Percentiles rank a stretch among this genome's conserved stretches.
These are phyloP conservation scores for Subanguina moxae DNA, from an alignment of 1,140 invertebrate genomes.

Conservation along the genomic window DNA sequence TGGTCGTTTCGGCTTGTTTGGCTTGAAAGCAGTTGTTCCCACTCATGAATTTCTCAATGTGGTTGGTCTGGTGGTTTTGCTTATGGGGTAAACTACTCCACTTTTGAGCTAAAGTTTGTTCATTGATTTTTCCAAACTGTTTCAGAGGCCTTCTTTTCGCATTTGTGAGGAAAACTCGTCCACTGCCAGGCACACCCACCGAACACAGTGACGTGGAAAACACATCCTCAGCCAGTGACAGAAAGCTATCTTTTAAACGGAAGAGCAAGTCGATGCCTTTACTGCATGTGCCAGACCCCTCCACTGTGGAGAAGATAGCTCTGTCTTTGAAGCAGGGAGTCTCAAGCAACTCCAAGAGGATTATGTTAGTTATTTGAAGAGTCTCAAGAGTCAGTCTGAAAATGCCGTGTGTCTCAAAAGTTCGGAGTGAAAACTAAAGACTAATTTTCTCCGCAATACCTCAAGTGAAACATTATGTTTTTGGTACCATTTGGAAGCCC, in stretches of 20 bases:
- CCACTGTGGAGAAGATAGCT: neutral
- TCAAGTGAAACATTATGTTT: too few species aligned
- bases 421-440: too few species aligned
- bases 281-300: neutral
- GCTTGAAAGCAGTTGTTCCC: conserved; percentile 22
- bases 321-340: neutral
- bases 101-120: neutral
- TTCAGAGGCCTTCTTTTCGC: conserved; percentile 22
- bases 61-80: conserved; percentile 21
- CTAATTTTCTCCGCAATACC: too few species aligned
- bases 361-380: neutral
- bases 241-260: neutral
- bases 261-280: conserved; percentile 15
- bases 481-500: too few species aligned
- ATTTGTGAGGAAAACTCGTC: conserved; percentile 20
- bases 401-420: too few species aligned
- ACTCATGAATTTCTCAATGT: conserved; percentile 22
- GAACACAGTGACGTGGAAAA: conserved; percentile 9
- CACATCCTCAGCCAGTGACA: too few species aligned
- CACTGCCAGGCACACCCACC: conserved; percentile 3
- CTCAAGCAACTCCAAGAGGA: neutral
- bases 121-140: conserved; percentile 9
- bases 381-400: too few species aligned
- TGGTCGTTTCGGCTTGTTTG: conserved; percentile 37
- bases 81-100: conserved; percentile 21